Evolutionary conservation across 2,797 vertebrate species (phyloP).

Genomic region (Sebastes elongatus): DNA sequence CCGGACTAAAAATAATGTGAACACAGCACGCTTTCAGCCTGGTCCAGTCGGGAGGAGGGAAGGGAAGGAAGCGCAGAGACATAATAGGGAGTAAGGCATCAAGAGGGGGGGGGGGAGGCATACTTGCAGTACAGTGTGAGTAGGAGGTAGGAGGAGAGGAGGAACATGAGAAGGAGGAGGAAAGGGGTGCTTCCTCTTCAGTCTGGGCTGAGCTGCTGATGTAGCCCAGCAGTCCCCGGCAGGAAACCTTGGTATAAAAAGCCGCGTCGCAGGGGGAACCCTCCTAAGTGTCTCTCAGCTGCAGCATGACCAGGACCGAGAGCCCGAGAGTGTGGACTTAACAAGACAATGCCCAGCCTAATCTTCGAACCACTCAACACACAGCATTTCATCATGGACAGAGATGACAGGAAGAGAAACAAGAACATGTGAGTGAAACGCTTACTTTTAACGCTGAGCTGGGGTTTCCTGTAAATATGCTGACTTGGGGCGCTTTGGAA

Average conservation of each 20-base stretch:
- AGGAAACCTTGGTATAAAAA: conserved; percentile 77
- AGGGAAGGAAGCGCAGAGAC: conserved; percentile 31
- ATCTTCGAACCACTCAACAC: conserved; percentile 57
- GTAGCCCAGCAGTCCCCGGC: conserved; percentile 68
- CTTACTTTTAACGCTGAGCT: not conserved
- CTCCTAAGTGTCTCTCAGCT: conserved; percentile 67
- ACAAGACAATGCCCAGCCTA: conserved; percentile 76
- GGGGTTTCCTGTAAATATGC: not conserved
- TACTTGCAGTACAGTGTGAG: conserved; percentile 35
- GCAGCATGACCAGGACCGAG: conserved; percentile 76
- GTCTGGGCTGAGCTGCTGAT: conserved; percentile 70
- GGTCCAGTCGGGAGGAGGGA: conserved; percentile 23
- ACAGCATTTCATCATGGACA: conserved; percentile 78
- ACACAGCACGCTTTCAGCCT: conserved; percentile 49
- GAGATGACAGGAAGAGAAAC: conserved; percentile 79
- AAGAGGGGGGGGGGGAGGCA: conserved; percentile 33
- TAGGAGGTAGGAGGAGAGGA: conserved; percentile 66
- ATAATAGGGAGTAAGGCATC: conserved; percentile 55
- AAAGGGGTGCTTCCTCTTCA: conserved; percentile 78
- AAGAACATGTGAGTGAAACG: conserved; percentile 80
- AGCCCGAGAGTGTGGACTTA: conserved; percentile 65
- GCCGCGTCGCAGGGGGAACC: conserved; percentile 59
- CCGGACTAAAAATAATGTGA: conserved; percentile 60
- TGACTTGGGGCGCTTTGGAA: not conserved
- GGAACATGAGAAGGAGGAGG: conserved; percentile 62